Percentiles rank a stretch among this genome's conserved stretches.
Evolutionary conservation across 2,888 invertebrate species (phyloP).

Genomic region (Drosophila kuntzei): DNA sequence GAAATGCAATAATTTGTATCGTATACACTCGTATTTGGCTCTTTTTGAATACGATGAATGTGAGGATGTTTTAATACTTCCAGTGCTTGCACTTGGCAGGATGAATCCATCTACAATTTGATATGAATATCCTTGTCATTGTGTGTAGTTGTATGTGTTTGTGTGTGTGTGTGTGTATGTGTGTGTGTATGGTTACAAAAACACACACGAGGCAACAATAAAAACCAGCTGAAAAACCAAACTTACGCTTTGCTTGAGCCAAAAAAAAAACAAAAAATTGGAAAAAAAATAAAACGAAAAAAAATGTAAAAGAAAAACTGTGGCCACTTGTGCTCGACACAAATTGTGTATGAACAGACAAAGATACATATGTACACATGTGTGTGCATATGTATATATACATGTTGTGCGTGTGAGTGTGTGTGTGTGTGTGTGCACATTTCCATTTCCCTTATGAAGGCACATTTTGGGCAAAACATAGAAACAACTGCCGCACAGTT

Average conservation of each 20-base stretch:
- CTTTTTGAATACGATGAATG: slow-evolving; percentile 1
- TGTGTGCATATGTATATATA: neutral
- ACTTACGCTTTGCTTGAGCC: slow-evolving; percentile 37
- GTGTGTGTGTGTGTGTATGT: slow-evolving; percentile 14
- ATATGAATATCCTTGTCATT: slow-evolving; percentile 12
- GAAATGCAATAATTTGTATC: neutral
- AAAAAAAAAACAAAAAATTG: slow-evolving; percentile 4
- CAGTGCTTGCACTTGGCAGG: slow-evolving; percentile 11
- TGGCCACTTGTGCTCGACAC: slow-evolving; percentile 61
- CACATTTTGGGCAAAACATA: slow-evolving; percentile 50
- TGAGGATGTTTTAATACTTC: neutral
- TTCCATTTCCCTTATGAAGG: slow-evolving; percentile 48
- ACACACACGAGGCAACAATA: slow-evolving; percentile 28
- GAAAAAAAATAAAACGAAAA: slow-evolving; percentile 1
- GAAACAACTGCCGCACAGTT: slow-evolving; percentile 51
- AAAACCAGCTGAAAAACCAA: slow-evolving; percentile 42
- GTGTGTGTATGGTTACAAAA: slow-evolving; percentile 10
- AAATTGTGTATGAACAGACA: slow-evolving; percentile 46
- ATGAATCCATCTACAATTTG: slow-evolving; percentile 5
- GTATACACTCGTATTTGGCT: neutral
- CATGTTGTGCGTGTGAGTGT: slow-evolving; percentile 1
- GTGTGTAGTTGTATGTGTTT: slow-evolving; percentile 29
- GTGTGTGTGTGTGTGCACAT: slow-evolving; percentile 15
- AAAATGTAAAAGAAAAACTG: slow-evolving; percentile 43
- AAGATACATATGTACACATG: slow-evolving; percentile 12